A percentile compares a stretch with the other conserved stretches of the same genome.
phyloP scores from a whole-genome alignment of 2,888 invertebrate genomes.

The Cephus spinipes region DNA sequence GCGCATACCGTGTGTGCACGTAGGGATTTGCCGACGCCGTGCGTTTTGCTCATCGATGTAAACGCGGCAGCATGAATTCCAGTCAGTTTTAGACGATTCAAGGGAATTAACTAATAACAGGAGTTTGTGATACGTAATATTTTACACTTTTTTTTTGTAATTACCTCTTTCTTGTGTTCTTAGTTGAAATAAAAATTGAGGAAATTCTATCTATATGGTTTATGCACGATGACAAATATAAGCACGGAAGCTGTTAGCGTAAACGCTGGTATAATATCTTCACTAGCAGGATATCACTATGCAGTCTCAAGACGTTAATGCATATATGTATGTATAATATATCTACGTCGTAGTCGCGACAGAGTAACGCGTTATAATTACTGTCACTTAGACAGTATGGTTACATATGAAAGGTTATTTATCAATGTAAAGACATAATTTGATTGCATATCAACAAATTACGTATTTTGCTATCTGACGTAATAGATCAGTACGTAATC shows the following conservation, averaged over 20 bases:
- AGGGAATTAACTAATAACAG: not conserved
- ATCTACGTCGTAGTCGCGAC: not conserved
- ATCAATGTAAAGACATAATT: not conserved
- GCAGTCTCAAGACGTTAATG: no score
- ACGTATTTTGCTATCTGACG: not conserved
- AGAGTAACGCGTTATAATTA: not conserved
- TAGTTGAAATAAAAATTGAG: not conserved
- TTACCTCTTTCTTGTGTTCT: not conserved
- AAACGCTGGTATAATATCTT: not conserved
- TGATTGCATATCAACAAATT: not conserved
- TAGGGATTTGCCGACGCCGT: not conserved
- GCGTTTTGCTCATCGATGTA: not conserved
- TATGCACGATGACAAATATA: not conserved
- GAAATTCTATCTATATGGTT: not conserved
- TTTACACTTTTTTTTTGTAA: not conserved
- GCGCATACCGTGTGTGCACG: not conserved
- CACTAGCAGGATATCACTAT: not conserved
- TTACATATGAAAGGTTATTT: not conserved
- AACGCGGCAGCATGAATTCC: not conserved
- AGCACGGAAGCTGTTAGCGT: not conserved
- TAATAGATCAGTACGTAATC: not conserved
- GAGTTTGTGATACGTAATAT: not conserved
- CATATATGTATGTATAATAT: not conserved
- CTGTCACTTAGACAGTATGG: not conserved
- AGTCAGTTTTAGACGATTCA: not conserved